phyloP scores from a whole-genome alignment of 2,888 invertebrate genomes.

The Perizoma flavofasciatum region DNA sequence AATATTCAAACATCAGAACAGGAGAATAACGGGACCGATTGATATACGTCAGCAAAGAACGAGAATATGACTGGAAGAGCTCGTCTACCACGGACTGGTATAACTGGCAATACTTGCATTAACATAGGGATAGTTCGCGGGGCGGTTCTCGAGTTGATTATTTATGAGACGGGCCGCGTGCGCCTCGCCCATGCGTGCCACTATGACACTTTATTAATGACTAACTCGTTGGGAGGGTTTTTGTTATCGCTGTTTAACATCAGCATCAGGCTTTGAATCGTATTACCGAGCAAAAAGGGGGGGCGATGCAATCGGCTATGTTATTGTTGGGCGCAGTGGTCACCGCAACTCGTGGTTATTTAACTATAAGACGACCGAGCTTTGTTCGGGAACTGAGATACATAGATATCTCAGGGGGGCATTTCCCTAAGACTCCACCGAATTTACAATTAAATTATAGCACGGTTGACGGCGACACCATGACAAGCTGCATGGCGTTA shows the following conservation, averaged over 20 bases:
- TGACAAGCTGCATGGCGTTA: too few species aligned
- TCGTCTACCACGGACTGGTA: constrained; percentile 45
- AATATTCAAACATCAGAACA: constrained; percentile 55
- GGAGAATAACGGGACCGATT: constrained; percentile 49
- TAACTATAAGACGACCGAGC: constrained; percentile 7
- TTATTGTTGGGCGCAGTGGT: constrained; percentile 44
- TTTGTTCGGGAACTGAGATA: too few species aligned
- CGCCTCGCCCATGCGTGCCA: constrained; percentile 68
- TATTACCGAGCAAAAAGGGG: constrained; percentile 46
- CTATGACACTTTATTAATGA: constrained; percentile 72
- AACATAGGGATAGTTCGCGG: constrained; percentile 55
- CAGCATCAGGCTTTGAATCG: constrained; percentile 47
- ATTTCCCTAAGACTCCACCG: too few species aligned
- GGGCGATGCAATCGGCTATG: constrained; percentile 49
- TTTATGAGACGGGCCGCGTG: constrained; percentile 67
- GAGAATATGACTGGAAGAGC: constrained; percentile 36
- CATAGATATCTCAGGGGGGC: too few species aligned
- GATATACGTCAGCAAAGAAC: constrained; percentile 43
- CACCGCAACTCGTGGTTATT: constrained; percentile 34
- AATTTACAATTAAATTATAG: too few species aligned
- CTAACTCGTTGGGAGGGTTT: constrained; percentile 59
- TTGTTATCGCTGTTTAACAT: constrained; percentile 57
- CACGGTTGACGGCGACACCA: too few species aligned
- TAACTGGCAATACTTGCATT: constrained; percentile 44
- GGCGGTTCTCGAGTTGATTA: constrained; percentile 63